These are phyloP conservation scores for Eciton burchellii DNA, from an alignment of 1,140 invertebrate species.

Conservation along the genomic window DNA sequence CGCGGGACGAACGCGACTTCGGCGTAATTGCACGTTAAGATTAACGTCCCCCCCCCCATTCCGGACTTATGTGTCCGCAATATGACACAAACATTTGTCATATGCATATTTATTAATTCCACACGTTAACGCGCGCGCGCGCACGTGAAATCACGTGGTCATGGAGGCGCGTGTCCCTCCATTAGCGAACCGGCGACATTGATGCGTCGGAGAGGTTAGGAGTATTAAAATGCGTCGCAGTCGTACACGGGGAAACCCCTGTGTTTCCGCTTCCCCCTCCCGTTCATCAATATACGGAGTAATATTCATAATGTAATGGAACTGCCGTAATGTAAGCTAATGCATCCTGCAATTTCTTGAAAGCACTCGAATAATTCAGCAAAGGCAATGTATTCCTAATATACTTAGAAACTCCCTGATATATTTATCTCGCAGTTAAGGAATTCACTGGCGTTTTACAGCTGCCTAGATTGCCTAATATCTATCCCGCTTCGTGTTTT, in stretches of 20 bases:
- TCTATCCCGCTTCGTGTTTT: constrained; percentile 23
- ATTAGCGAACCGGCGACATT: constrained; percentile 45
- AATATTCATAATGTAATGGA: constrained; percentile 77
- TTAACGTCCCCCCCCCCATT: too few species aligned
- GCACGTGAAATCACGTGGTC: constrained; percentile 28
- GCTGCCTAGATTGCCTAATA: constrained; percentile 46
- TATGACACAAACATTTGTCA: too few species aligned
- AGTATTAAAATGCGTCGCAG: constrained; percentile 66
- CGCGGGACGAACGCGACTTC: too few species aligned
- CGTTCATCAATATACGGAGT: constrained; percentile 73
- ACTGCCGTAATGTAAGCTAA: constrained; percentile 75
- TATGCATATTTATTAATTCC: constrained; percentile 10
- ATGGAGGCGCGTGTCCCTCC: constrained; percentile 11
- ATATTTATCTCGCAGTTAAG: constrained; percentile 57
- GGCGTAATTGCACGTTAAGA: too few species aligned
- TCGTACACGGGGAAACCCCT: constrained; percentile 10
- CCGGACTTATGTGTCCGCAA: too few species aligned
- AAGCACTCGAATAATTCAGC: constrained; percentile 75
- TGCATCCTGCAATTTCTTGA: constrained; percentile 76
- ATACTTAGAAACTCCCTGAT: constrained; percentile 73
- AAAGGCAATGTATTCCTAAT: constrained; percentile 73
- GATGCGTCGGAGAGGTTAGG: constrained; percentile 64
- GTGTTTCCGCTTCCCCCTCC: constrained; percentile 42
- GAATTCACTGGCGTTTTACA: constrained; percentile 49
- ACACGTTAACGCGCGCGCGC: constrained; percentile 29